These are phyloP conservation scores for Melanotaenia boesemani DNA, from an alignment of 2,797 vertebrate species.

Conservation along the genomic window DNA sequence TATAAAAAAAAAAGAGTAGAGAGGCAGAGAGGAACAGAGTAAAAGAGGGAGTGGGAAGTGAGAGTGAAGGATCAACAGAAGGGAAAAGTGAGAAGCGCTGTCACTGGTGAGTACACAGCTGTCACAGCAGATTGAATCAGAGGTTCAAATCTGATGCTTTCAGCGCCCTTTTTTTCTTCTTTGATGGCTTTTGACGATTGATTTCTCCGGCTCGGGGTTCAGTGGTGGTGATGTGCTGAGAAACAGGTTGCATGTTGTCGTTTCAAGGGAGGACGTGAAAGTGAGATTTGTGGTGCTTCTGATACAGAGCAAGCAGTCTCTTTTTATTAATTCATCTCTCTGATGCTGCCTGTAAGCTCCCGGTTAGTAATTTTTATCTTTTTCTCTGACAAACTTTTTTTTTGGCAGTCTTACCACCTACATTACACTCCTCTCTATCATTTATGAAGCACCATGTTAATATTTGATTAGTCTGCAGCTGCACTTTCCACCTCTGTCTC, in stretches of 20 bases:
- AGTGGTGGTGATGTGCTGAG: conserved; percentile 42
- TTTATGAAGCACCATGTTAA: conserved; percentile 74
- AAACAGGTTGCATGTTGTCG: conserved; percentile 75
- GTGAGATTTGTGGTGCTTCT: conserved; percentile 30
- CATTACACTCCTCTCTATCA: conserved; percentile 65
- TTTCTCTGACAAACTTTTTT: conserved; percentile 32
- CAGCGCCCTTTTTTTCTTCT: conserved; percentile 47
- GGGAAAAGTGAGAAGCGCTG: conserved; percentile 72
- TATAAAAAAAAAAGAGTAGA: not conserved
- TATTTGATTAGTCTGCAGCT: conserved; percentile 78
- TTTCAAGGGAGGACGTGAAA: conserved; percentile 47
- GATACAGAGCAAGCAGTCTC: conserved; percentile 42
- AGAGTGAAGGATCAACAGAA: conserved; percentile 62
- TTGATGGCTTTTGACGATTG: conserved; percentile 50
- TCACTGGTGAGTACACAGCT: conserved; percentile 80
- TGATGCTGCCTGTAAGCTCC: conserved; percentile 35
- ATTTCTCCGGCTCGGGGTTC: conserved; percentile 48
- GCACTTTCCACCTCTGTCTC: conserved; percentile 53
- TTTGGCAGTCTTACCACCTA: conserved; percentile 32
- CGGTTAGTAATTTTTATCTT: not conserved
- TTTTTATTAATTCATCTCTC: conserved; percentile 44
- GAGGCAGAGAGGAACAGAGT: conserved; percentile 3
- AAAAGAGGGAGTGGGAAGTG: conserved; percentile 16
- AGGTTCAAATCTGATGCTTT: conserved; percentile 57
- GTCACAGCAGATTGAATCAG: conserved; percentile 66